Conservation (phyloP, 2,888 invertebrate genomes). For the Caenorhabditis drosophilae region DNA sequence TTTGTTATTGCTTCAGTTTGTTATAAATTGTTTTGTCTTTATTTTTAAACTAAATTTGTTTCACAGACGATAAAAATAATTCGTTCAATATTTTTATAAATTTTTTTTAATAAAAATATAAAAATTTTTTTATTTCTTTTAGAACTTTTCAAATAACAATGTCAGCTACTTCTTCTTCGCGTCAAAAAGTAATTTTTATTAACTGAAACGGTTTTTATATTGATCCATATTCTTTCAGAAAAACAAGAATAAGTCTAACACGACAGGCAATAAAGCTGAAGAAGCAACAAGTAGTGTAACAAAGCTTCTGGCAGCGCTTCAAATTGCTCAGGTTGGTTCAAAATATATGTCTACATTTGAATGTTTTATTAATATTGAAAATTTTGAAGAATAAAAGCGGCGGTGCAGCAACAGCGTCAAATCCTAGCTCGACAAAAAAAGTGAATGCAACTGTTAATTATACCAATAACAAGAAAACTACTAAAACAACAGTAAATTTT, state of each 20-base stretch:
- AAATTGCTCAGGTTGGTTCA: conserved; percentile 9
- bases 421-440: not conserved
- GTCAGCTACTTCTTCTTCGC: too few relatives aligned
- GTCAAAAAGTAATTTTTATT: too few relatives aligned
- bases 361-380: not conserved
- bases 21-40: too few relatives aligned
- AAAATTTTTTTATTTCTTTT: not conserved
- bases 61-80: too few relatives aligned
- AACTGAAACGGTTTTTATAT: not conserved
- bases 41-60: too few relatives aligned
- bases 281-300: conserved; percentile 5
- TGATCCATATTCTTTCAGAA: not conserved
- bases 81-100: not conserved
- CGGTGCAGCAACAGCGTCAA: not conserved
- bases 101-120: not conserved
- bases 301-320: conserved; percentile 8
- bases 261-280: not conserved
- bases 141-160: not conserved
- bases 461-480: not conserved
- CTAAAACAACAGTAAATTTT: not conserved
- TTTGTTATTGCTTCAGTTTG: too few relatives aligned
- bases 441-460: not conserved
- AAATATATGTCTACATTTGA: not conserved
- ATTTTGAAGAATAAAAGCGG: not conserved
- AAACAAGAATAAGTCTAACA: not conserved